Evolutionary conservation across 2,797 vertebrate species (phyloP), one percentile per base, ranked within the genome.

Genomic region (Silurus lanzhouensis): DNA sequence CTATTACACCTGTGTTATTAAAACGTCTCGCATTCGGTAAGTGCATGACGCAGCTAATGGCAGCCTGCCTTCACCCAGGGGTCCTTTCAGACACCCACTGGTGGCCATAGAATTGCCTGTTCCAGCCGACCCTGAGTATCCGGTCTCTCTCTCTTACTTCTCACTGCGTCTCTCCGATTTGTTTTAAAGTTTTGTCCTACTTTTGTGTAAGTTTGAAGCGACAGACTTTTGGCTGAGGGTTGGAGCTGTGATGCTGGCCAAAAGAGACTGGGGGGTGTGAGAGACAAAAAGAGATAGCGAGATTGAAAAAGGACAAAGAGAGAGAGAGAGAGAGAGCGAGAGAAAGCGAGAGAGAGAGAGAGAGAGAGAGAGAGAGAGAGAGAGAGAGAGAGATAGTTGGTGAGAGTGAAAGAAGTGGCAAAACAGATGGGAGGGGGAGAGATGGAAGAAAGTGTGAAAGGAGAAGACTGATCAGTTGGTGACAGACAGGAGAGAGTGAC

Each of bases 341-440:
- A 76, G 46, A 78, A 52, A 57, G 6, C 67, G 19, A 80, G 52
- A 61, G 57, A 64, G 57, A 63, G 38, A n/a, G 80, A 70, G 82
- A 80, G 17, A 27, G 1, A 76, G 63, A 81, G 10, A 76, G 61
- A 52, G 60, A 46, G 48, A 75, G 19, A 84, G 17, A 61, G 19
- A 80, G 52, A 61, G 57, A 64, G 57, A 63, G 38, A n/a, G 80
- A 70, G 82, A 80, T 90, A 93, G 92, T 94, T 46, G 68, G 76
- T 86, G 96, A 66, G 72, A 78, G 52, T 27, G 46, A 3, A 38
- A 57, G 27, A 55, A 15, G 46, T 63, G 31, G 27, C 48, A 57
- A 72, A 61, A 58, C 60, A 67, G 77, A 64, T 1, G 52, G 70
- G 61, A 76, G 78, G 38, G 13, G 60, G n/a, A 75, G 27, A 77